Conservation (phyloP, 2,888 invertebrate species). For the Anodontia alba region DNA sequence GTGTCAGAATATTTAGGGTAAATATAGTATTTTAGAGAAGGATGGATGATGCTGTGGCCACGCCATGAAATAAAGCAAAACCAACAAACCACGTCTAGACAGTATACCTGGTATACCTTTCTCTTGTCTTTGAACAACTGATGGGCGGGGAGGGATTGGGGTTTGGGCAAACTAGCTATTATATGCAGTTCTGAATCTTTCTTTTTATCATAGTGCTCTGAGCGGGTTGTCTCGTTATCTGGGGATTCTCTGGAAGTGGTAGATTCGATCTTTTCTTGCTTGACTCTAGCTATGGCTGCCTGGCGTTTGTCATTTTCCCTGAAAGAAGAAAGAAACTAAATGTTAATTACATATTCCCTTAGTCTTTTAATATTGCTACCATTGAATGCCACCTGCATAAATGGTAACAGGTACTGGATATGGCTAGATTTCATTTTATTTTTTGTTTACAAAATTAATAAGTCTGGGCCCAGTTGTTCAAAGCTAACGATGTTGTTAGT, state of each 20-base stretch:
- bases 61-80: not conserved
- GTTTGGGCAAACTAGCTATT: conserved; percentile 77
- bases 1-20: too few species aligned
- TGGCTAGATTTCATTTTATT: too few species aligned
- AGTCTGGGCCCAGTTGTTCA: too few species aligned
- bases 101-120: conserved; percentile 63
- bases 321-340: conserved; percentile 17
- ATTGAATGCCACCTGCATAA: too few species aligned
- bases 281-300: conserved; percentile 64
- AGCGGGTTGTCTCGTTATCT: conserved; percentile 56
- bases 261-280: conserved; percentile 58
- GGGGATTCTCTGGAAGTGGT: conserved; percentile 29
- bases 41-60: too few species aligned
- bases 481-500: too few species aligned
- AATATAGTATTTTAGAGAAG: too few species aligned
- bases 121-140: conserved; percentile 74
- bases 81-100: conserved; percentile 18
- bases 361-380: too few species aligned
- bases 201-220: conserved; percentile 47
- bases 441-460: too few species aligned
- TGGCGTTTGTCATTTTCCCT: conserved; percentile 78
- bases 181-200: conserved; percentile 67
- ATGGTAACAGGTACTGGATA: too few species aligned
- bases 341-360: too few species aligned
- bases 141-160: conserved; percentile 76